Percentiles rank a stretch among this genome's conserved stretches.
Conservation (phyloP, 2,888 invertebrate species). For the Blastobasis lacticolella region DNA sequence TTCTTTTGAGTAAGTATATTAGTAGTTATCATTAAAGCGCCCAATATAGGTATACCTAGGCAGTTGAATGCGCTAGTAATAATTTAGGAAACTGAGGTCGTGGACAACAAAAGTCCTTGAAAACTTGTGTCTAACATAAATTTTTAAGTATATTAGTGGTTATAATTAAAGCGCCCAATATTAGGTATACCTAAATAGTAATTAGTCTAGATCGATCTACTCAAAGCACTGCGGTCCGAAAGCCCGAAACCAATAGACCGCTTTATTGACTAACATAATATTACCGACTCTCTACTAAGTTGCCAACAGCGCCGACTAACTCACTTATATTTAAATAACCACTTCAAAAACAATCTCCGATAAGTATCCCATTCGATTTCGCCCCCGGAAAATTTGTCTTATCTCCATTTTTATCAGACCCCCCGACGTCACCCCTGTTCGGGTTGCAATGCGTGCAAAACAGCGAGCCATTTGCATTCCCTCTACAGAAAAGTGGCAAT, state of each 20-base stretch:
- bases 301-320: slow-evolving; percentile 20
- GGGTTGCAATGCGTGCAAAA: slow-evolving; percentile 7
- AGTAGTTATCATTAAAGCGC: too few species aligned
- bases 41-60: too few species aligned
- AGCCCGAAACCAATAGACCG: background rate
- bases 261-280: too few species aligned
- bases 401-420: slow-evolving; percentile 33
- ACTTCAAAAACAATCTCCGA: slow-evolving; percentile 55
- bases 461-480: slow-evolving; percentile 14
- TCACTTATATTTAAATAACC: slow-evolving; percentile 44
- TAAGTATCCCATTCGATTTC: slow-evolving; percentile 33
- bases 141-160: too few species aligned
- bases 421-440: slow-evolving; percentile 13
- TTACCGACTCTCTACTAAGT: too few species aligned
- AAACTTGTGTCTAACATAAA: too few species aligned
- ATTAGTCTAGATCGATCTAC: background rate
- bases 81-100: too few species aligned
- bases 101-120: too few species aligned
- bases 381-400: slow-evolving; percentile 22
- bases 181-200: too few species aligned
- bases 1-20: too few species aligned
- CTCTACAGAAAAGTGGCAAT: slow-evolving; percentile 21
- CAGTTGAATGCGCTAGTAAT: too few species aligned
- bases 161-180: too few species aligned
- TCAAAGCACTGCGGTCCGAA: background rate